A percentile compares a stretch with the other conserved stretches of the same genome.
Conservation (phyloP, 1,140 invertebrate species). For the Drosophila bocqueti region DNA sequence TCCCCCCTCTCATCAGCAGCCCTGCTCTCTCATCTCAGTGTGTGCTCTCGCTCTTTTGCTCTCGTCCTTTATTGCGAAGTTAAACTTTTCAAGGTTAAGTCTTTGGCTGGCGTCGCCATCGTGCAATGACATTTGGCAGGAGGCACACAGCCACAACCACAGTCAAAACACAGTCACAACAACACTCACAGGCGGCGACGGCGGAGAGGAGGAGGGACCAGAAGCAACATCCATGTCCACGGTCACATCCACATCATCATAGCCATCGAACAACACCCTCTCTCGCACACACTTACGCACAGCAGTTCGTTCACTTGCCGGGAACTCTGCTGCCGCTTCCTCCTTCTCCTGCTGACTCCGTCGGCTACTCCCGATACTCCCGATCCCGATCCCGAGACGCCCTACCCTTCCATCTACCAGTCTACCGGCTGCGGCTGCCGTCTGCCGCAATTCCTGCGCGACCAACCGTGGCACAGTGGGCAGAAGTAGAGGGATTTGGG, state of each 20-base stretch:
- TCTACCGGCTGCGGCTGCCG: slow-evolving; percentile 26
- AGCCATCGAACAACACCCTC: slow-evolving; percentile 21
- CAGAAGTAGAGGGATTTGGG: background rate
- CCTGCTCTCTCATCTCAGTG: slow-evolving; percentile 4
- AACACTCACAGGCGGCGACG: slow-evolving; percentile 7
- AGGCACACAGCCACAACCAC: slow-evolving; percentile 9
- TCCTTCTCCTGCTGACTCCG: slow-evolving; percentile 20
- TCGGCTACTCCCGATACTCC: slow-evolving; percentile 2
- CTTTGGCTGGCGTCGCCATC: slow-evolving; percentile 54
- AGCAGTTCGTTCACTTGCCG: slow-evolving; percentile 59
- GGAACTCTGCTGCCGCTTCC: slow-evolving; percentile 32
- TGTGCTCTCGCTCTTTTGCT: slow-evolving; percentile 12
- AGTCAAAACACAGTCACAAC: slow-evolving; percentile 12
- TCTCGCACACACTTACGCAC: slow-evolving; percentile 22
- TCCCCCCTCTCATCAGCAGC: slow-evolving; percentile 1
- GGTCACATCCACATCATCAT: slow-evolving; percentile 38
- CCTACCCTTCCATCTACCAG: slow-evolving; percentile 12
- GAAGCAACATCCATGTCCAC: slow-evolving; percentile 46
- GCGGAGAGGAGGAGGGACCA: slow-evolving; percentile 27
- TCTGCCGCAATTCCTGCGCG: slow-evolving; percentile 47
- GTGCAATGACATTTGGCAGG: slow-evolving; percentile 74
- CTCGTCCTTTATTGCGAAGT: slow-evolving; percentile 49
- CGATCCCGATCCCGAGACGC: slow-evolving; percentile 10
- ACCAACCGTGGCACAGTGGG: slow-evolving; percentile 40
- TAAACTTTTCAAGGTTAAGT: slow-evolving; percentile 78